A percentile compares a stretch with the other conserved stretches of the same genome.
phyloP scores from a whole-genome alignment of 2,888 invertebrate genomes.

The Ypsolopha scabrella region DNA sequence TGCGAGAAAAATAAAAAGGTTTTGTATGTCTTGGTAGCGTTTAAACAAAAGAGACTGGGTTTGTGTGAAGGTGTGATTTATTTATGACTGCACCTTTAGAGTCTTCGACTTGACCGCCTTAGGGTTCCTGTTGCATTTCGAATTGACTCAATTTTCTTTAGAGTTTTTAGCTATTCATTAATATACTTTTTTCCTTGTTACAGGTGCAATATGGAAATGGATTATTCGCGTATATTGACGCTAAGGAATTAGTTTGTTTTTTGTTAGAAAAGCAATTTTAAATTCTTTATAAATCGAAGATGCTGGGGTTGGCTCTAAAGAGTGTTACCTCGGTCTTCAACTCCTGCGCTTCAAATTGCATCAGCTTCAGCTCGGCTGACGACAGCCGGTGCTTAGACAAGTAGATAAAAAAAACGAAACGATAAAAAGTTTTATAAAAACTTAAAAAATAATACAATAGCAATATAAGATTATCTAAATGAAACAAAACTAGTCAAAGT shows the following conservation, averaged over 20 bases:
- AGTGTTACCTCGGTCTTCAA: slow-evolving; percentile 50
- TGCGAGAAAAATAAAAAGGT: slow-evolving; percentile 55
- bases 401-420: slow-evolving; percentile 36
- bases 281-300: slow-evolving; percentile 47
- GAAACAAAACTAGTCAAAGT: slow-evolving; percentile 51
- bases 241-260: slow-evolving; percentile 26
- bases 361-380: slow-evolving; percentile 55
- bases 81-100: slow-evolving; percentile 58
- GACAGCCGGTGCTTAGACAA: slow-evolving; percentile 67
- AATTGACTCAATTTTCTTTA: neutral
- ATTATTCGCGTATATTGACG: slow-evolving; percentile 15
- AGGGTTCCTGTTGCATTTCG: slow-evolving; percentile 36
- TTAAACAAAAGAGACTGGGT: slow-evolving; percentile 61
- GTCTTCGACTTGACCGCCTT: slow-evolving; percentile 49
- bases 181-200: slow-evolving; percentile 41
- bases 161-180: neutral
- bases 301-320: slow-evolving; percentile 62
- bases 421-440: neutral
- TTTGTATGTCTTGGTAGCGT: slow-evolving; percentile 63
- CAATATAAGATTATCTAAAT: neutral
- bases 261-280: slow-evolving; percentile 27
- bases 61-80: slow-evolving; percentile 67
- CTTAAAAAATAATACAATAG: neutral
- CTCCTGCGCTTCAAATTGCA: slow-evolving; percentile 32
- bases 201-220: slow-evolving; percentile 59